phyloP scores from a whole-genome alignment of 2,888 invertebrate genomes.

The Chelonus formosanus region DNA sequence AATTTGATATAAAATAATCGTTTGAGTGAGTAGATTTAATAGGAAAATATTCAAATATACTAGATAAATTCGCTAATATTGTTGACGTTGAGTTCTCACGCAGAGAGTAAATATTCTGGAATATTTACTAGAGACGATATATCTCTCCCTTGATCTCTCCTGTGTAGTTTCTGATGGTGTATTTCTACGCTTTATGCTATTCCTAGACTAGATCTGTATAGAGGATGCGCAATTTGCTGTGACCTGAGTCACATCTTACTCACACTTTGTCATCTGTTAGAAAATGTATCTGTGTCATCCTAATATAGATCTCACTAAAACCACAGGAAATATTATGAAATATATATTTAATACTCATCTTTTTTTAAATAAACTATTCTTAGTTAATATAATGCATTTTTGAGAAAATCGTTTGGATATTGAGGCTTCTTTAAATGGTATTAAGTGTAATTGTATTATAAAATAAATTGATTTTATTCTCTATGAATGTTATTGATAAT shows the following conservation, averaged over 20 bases:
- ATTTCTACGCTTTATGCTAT: constrained; percentile 20
- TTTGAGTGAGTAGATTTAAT: too few relatives aligned
- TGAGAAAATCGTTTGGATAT: too few relatives aligned
- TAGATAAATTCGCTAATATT: neutral
- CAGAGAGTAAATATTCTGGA: constrained; percentile 37
- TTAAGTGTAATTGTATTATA: too few relatives aligned
- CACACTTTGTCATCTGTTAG: constrained; percentile 30
- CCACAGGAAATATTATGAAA: constrained; percentile 2
- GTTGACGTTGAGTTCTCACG: constrained; percentile 9
- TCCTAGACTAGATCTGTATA: neutral
- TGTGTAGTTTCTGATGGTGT: constrained; percentile 7
- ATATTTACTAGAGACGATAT: constrained; percentile 37
- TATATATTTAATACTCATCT: constrained; percentile 10
- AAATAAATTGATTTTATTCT: too few relatives aligned
- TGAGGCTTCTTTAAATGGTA: too few relatives aligned
- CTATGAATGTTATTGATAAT: too few relatives aligned
- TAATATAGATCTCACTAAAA: constrained; percentile 17
- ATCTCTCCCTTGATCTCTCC: constrained; percentile 7
- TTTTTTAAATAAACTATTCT: too few relatives aligned
- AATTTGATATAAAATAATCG: too few relatives aligned
- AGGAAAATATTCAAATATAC: too few relatives aligned
- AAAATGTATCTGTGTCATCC: constrained; percentile 26
- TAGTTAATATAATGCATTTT: too few relatives aligned
- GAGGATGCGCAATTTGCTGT: constrained; percentile 24
- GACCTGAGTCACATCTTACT: constrained; percentile 28